Evolutionary conservation across 2,888 invertebrate species (phyloP), one percentile per base, ranked within the genome.

Genomic region (Brenthis ino): DNA sequence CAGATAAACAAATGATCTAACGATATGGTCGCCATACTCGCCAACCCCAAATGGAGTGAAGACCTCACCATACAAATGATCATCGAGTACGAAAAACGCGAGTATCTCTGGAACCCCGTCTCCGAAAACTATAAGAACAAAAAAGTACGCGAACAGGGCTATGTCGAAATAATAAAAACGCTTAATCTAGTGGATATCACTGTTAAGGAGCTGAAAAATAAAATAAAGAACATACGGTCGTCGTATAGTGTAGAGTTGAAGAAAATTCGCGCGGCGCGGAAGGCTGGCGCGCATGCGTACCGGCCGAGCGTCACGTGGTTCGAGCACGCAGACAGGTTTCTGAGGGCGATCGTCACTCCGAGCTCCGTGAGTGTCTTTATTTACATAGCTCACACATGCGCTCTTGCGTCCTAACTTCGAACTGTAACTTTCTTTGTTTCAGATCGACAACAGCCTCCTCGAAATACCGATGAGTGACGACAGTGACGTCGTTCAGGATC

Each of bases 251-350:
- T 93, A 73, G 93, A 93, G 82, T 80, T 93, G 84, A 93, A 93
- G 88, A 93, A 93, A 84, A 93, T 93, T 85, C 89, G 93, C 85
- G 93, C 93, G 85, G 91, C 93, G 79, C 81, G 93, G 78, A 91
- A 93, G 86, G 91, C 91, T 77, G 89, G 92, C 82, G 92, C 93
- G 92, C 92, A 91, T 89, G 92, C 92, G 89, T 93, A 93, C 88
- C 83, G 91, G 76, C 93, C 93, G 72, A 93, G 92, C 85, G 93
- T 93, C 90, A 92, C 92, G 89, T 93, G 93, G 93, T 93, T 93
- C 84, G 91, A 93, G 80, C 93, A 93, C 87, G 93, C 93, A 84
- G 93, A 93, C 92, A 91, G 92, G 90, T 93, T 93, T 84, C 89
- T 93, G 79, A 88, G 93, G 79, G 92, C 93, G 81, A 93, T 93